Evolutionary conservation across 1,140 invertebrate species (phyloP).

Genomic region (Chelonus insularis): DNA sequence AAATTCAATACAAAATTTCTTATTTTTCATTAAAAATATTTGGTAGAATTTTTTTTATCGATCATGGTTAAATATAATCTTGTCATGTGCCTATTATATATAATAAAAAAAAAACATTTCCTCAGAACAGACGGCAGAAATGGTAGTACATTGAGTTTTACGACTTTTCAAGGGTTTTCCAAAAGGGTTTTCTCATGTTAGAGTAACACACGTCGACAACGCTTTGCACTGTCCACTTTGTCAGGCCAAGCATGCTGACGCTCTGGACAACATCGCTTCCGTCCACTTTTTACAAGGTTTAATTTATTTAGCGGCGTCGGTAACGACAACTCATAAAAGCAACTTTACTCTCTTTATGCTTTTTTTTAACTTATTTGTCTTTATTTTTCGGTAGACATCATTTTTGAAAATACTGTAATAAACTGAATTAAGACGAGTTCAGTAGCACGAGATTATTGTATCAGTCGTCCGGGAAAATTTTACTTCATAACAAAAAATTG

Average conservation of each 20-base stretch:
- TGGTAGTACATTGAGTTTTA: constrained; percentile 19
- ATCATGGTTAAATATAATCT: constrained; percentile 24
- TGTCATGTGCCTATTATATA: constrained; percentile 23
- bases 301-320: constrained; percentile 46
- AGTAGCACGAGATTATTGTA: no score
- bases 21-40: no score
- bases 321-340: constrained; percentile 47
- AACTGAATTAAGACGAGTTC: no score
- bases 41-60: no score
- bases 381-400: no score
- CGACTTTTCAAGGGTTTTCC: constrained; percentile 20
- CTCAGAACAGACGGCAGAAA: neutral
- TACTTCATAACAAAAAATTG: no score
- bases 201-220: constrained; percentile 13
- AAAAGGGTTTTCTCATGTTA: constrained; percentile 25
- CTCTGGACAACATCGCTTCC: neutral
- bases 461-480: no score
- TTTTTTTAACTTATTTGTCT: constrained; percentile 31
- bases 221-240: constrained; percentile 24
- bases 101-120: constrained; percentile 3
- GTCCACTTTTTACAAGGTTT: constrained; percentile 36
- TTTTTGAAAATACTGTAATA: neutral
- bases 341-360: constrained; percentile 24
- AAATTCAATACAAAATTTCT: no score
- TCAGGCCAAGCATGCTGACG: constrained; percentile 7